phyloP scores from a whole-genome alignment of 2,888 invertebrate species.

The Mimachlamys varia region DNA sequence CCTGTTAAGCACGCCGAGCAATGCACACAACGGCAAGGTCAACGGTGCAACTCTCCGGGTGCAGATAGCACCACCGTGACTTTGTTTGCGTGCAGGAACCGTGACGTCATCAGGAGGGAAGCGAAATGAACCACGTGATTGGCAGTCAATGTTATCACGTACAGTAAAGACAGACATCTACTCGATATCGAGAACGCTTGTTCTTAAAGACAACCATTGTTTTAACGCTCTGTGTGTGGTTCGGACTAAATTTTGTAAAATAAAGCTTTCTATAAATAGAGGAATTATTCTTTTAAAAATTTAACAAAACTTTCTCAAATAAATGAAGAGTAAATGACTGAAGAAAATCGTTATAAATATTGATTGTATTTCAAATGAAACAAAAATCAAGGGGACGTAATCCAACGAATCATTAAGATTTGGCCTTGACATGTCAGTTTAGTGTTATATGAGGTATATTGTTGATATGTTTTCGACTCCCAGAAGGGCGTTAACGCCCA shows the following conservation, averaged over 20 bases:
- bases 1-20: not conserved
- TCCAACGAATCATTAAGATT: not conserved
- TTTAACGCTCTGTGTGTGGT: not conserved
- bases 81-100: slow-evolving; percentile 11
- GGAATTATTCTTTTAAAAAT: not conserved
- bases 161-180: slow-evolving; percentile 2
- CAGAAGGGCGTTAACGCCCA: not conserved
- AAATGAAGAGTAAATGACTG: not conserved
- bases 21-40: slow-evolving; percentile 18
- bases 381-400: not conserved
- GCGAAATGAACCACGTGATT: slow-evolving; percentile 28
- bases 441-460: not conserved
- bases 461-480: not conserved
- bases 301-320: not conserved
- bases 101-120: not conserved
- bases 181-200: not conserved
- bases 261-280: not conserved
- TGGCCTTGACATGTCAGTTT: not conserved
- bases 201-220: not conserved
- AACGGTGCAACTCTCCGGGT: not conserved
- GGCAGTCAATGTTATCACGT: not conserved
- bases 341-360: not conserved
- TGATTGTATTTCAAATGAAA: not conserved
- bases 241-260: not conserved
- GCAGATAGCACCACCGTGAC: not conserved